These are phyloP conservation scores for Leptinotarsa haldemani DNA, from an alignment of 2,888 invertebrate genomes.

Conservation along the genomic window DNA sequence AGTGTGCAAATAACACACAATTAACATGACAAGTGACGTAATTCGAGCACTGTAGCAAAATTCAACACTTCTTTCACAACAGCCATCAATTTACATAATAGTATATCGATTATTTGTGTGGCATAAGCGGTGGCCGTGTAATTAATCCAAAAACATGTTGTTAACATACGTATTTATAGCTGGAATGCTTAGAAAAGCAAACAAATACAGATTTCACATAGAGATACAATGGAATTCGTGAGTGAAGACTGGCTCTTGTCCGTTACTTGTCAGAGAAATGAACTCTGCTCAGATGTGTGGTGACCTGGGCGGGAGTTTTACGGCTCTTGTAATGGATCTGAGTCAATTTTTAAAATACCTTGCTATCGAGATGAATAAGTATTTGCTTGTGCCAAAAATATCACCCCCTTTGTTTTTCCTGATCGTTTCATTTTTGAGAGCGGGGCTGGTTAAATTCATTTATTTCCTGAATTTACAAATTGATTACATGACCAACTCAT, in stretches of 20 bases:
- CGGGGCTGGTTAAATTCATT: no score
- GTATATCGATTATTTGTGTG: slow-evolving; percentile 9
- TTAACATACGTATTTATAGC: slow-evolving; percentile 31
- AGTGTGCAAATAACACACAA: not conserved
- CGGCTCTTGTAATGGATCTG: slow-evolving; percentile 5
- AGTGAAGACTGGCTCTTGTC: slow-evolving; percentile 61
- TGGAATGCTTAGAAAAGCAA: slow-evolving; percentile 61
- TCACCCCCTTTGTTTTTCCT: no score
- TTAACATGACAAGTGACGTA: slow-evolving; percentile 1
- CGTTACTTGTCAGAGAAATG: slow-evolving; percentile 57
- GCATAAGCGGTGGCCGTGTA: slow-evolving; percentile 13
- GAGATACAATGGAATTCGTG: slow-evolving; percentile 65
- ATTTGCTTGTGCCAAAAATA: not conserved
- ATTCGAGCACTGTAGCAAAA: not conserved
- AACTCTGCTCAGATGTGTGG: slow-evolving; percentile 15
- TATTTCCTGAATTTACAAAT: no score
- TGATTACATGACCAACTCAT: no score
- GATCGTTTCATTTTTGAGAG: no score
- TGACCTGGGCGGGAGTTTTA: slow-evolving; percentile 5
- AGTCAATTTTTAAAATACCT: slow-evolving; percentile 4
- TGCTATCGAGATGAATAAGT: not conserved
- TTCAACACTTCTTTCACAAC: slow-evolving; percentile 12
- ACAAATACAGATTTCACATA: slow-evolving; percentile 64
- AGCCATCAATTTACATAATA: slow-evolving; percentile 12
- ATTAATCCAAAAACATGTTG: slow-evolving; percentile 13